Percentiles rank a stretch among this genome's conserved stretches.
Evolutionary conservation across 1,140 invertebrate genomes (phyloP).

Genomic region (Drosophila nebulosa): DNA sequence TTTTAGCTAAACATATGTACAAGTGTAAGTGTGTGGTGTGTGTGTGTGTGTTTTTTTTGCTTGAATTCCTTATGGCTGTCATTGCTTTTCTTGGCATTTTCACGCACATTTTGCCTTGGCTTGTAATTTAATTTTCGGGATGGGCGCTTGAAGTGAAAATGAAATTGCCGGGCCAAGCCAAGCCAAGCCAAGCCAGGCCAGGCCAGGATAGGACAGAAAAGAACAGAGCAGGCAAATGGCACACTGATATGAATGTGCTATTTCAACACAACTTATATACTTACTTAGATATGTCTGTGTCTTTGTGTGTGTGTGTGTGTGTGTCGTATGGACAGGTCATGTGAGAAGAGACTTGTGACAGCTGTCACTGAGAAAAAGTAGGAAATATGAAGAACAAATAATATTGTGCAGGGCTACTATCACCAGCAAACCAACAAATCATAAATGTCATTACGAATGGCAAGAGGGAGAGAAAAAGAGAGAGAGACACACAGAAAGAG

Average conservation of each 20-base stretch:
- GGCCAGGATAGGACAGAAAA: neutral
- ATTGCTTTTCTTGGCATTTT: slow-evolving; percentile 14
- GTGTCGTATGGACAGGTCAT: neutral
- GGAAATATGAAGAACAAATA: neutral
- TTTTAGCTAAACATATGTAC: slow-evolving; percentile 54
- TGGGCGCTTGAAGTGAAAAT: slow-evolving; percentile 42
- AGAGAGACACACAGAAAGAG: neutral
- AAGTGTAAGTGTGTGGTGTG: neutral
- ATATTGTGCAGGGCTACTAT: slow-evolving; percentile 5
- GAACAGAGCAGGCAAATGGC: neutral
- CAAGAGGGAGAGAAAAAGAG: neutral
- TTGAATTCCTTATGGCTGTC: neutral
- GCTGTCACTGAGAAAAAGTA: slow-evolving; percentile 30
- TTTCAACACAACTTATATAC: slow-evolving; percentile 7
- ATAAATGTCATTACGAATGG: slow-evolving; percentile 61
- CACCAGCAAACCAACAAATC: slow-evolving; percentile 53
- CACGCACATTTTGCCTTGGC: slow-evolving; percentile 18
- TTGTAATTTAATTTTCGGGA: slow-evolving; percentile 68
- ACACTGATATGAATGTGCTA: slow-evolving; percentile 1
- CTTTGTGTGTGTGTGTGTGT: slow-evolving; percentile 18
- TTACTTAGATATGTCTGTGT: neutral
- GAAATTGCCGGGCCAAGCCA: slow-evolving; percentile 34
- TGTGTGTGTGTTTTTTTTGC: slow-evolving; percentile 18
- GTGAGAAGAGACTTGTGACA: slow-evolving; percentile 27
- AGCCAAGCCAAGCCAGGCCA: neutral